These are phyloP conservation scores for Crotalus helleri DNA, from an alignment of 2,113 vertebrate genomes.

Conservation along the genomic window DNA sequence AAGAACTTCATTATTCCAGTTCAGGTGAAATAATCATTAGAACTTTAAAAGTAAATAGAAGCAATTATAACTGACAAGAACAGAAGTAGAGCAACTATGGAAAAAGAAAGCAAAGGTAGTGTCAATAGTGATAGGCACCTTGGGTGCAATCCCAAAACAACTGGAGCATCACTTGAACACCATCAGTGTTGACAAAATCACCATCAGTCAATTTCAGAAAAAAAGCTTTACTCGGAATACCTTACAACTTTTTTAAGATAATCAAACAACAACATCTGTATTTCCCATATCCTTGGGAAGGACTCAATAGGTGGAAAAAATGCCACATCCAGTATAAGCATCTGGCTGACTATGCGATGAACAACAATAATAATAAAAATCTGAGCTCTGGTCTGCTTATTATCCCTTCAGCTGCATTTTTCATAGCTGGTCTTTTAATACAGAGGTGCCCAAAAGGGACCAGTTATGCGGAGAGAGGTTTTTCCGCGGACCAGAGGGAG, in stretches of 20 bases:
- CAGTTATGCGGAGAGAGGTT: too few relatives aligned
- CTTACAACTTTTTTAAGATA: not conserved
- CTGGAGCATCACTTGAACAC: not conserved
- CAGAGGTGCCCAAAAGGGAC: too few relatives aligned
- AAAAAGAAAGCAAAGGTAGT: not conserved
- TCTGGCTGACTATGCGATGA: not conserved
- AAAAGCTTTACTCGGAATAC: not conserved
- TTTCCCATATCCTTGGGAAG: not conserved
- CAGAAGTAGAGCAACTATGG: not conserved
- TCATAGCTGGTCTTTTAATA: not conserved
- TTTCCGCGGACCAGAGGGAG: too few relatives aligned
- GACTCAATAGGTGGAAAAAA: accelerated
- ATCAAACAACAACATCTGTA: not conserved
- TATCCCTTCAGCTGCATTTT: not conserved
- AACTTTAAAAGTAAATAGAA: not conserved
- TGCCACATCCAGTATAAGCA: not conserved
- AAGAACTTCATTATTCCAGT: not conserved
- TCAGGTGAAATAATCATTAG: not conserved
- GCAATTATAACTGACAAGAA: not conserved
- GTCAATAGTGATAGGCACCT: not conserved
- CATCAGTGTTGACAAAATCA: not conserved
- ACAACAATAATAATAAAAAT: not conserved
- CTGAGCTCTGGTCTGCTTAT: not conserved
- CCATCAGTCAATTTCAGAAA: not conserved
- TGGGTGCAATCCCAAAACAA: not conserved